Percentiles rank a stretch among this genome's conserved stretches.
Evolutionary conservation across 2,888 invertebrate species (phyloP).

Genomic region (Lissocephala sabroskyi): DNA sequence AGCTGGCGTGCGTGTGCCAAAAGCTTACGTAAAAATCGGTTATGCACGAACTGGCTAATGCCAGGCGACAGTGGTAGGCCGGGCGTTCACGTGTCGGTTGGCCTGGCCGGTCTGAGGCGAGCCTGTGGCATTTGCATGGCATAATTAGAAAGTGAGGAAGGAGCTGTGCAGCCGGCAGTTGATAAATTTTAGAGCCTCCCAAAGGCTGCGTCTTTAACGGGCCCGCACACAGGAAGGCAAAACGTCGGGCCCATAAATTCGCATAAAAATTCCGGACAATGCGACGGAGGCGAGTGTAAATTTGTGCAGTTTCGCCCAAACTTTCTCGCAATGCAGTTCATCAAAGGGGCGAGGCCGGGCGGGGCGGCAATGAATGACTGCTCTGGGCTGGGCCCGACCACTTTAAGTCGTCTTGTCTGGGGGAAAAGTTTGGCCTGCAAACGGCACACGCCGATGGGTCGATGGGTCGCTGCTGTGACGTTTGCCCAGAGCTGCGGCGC

Average conservation of each 20-base stretch:
- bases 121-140: constrained; percentile 44
- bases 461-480: constrained; percentile 30
- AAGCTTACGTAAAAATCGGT: constrained; percentile 24
- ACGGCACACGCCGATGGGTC: constrained; percentile 16
- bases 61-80: constrained; percentile 18
- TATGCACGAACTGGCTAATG: constrained; percentile 46
- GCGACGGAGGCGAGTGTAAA: constrained; percentile 23
- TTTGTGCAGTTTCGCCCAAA: constrained; percentile 45
- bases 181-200: too few species aligned
- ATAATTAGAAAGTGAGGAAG: constrained; percentile 49
- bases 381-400: background rate
- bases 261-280: constrained; percentile 52
- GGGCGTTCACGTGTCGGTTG: background rate
- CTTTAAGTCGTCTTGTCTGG: constrained; percentile 47
- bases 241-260: constrained; percentile 34
- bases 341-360: constrained; percentile 25
- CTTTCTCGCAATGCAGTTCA: constrained; percentile 40
- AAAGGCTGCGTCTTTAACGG: too few species aligned
- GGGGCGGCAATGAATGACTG: background rate
- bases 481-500: constrained; percentile 3
- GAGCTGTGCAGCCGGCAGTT: too few species aligned
- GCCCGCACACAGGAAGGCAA: too few species aligned
- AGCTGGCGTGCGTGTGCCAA: background rate
- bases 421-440: constrained; percentile 34
- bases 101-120: constrained; percentile 9